Evolutionary conservation across 2,888 invertebrate species (phyloP), one percentile per base, ranked within the genome.

Genomic region (Erebia epiphron): DNA sequence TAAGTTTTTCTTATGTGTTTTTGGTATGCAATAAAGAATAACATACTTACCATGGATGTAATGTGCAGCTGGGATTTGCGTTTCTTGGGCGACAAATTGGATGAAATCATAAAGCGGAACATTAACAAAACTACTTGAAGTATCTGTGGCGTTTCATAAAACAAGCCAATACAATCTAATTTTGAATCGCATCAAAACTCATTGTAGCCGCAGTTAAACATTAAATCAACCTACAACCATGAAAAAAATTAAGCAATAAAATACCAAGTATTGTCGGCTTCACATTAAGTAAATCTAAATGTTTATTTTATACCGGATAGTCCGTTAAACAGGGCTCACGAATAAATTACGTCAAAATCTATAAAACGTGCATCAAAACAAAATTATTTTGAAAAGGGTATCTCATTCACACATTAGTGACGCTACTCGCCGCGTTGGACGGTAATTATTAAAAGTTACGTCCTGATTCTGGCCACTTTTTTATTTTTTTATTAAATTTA

Each of bases 321-420:
- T 75, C 76, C 76, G 81, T 82, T 82, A 82, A 86, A 82, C 81
- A 87, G 86, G 84, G 83, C 83, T 79, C 81, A 79, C 81, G 79
- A 84, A 91, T 92, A 91, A 91, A 90, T 91, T 86, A 91, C 80
- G 83, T 88, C 86, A 84, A 80, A 87, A 87, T 87, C 88, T 91
- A 91, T 89, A 91, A 88, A 86, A 86, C 83, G 80, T 86, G 84
- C 88, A 87, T 85, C 88, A 87, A 89, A 91, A 91, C 86, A 90
- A 87, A 89, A 89, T 91, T 89, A 92, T 91, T 88, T 84, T 80
- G 84, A 83, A 85, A 86, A 86, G 86, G 85, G 79, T 82, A 82
- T 81, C 84, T 85, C 87, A 90, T 93, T 92, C 87, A 91, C 85
- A 86, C 86, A 92, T 93, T 93, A 91, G 92, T 86, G 81, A 86